These are phyloP conservation scores for Blastomussa wellsi DNA, from an alignment of 92 coral and sea anemone genomes.

Conservation along the genomic window DNA sequence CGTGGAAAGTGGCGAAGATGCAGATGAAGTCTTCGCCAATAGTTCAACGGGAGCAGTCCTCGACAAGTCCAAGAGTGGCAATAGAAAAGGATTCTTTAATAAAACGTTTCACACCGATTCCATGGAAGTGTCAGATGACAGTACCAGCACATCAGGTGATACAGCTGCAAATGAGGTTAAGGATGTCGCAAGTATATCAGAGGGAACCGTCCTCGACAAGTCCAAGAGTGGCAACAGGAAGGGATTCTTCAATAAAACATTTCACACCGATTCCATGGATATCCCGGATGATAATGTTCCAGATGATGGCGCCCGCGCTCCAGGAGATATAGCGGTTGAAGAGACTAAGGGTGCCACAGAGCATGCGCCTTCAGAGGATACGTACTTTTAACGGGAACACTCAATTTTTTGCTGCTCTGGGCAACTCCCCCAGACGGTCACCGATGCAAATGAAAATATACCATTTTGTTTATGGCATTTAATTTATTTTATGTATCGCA, in stretches of 20 bases:
- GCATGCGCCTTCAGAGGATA: neutral
- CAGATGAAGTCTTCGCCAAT: constrained; percentile 9
- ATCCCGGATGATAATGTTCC: constrained; percentile 5
- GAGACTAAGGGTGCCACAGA: neutral
- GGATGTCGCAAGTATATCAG: neutral
- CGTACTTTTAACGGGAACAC: constrained; percentile 6
- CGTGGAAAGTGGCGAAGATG: constrained; percentile 6
- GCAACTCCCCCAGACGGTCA: neutral
- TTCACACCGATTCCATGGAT: constrained; percentile 24
- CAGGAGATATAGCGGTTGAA: neutral
- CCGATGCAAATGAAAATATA: neutral
- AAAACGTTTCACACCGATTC: constrained; percentile 27
- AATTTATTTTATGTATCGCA: neutral
- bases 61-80: constrained; percentile 21
- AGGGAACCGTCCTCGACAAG: constrained; percentile 14
- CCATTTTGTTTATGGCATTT: neutral
- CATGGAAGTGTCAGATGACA: constrained; percentile 13
- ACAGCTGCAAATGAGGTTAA: neutral
- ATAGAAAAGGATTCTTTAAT: constrained; percentile 22
- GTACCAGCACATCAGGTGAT: neutral
- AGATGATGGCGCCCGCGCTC: neutral
- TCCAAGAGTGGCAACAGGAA: constrained; percentile 22
- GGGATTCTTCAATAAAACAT: constrained; percentile 28
- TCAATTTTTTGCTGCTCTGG: neutral
- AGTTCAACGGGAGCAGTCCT: neutral